Base-by-base conservation (phyloP, 2,888 invertebrate species). In the Gymnocheta viridis region DNA sequence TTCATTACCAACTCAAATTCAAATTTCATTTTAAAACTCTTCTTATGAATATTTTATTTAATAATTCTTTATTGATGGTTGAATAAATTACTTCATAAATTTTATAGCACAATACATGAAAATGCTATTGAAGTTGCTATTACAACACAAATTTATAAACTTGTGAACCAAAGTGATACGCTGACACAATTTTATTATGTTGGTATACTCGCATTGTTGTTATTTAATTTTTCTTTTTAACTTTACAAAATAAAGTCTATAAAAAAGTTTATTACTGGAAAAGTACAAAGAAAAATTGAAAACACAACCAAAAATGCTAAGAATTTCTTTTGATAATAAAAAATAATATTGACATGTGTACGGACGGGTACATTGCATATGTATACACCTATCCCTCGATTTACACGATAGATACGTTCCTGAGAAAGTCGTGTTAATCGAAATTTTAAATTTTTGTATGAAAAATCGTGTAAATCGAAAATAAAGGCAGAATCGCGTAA, bases 311-410 rank as follows among this genome's bases (percentile, higher is more conserved):
- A 54, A 54, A 38, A 49, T 49, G 14, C 32, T 14, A 35, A 35
- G 7, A 67, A 38, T 38, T 17, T 51, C 24, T 38, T 38, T n/a
- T 24, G 24, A 10, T 38, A 51, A 54, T 54, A 24, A 38, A 67
- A 54, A 69, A 38, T 51, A 38, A 10, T 24, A 54, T 38, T 69
- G 69, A 38, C 51, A 38, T 47, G 44, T 17, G 14, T 47, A 47
- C 7, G 47, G 3, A n/a, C 14, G 2, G 4, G 38, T 2, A 10
- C 17, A 19, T 47, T 7, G n/a, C 6, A 47, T 47, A 17, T 47
- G 7, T 9, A 19, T 47, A n/a, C n/a, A n/a, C n/a, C n/a, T n/a
- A n/a, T n/a, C n/a, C n/a, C n/a, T n/a, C n/a, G n/a, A n/a, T n/a
- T n/a, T n/a, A n/a, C n/a, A n/a, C n/a, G n/a, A n/a, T n/a, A n/a